These are phyloP conservation scores for Brachyptera putata DNA, from an alignment of 2,888 invertebrate species.

Conservation along the genomic window DNA sequence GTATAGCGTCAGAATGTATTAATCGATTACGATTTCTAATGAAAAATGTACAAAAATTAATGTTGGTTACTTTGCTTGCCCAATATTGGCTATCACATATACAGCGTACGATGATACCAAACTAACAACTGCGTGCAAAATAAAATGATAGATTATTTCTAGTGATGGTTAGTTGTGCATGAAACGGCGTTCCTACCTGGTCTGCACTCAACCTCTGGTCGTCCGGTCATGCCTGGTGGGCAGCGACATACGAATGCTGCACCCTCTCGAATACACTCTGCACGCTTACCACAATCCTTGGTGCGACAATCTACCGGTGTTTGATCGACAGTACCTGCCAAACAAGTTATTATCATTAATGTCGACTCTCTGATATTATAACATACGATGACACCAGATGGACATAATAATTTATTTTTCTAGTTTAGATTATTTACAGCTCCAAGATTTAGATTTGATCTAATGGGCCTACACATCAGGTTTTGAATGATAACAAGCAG, in stretches of 20 bases:
- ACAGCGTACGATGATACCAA: slow-evolving; percentile 1
- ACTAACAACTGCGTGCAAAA: not conserved
- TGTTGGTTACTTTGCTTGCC: slow-evolving; percentile 20
- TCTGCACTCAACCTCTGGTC: slow-evolving; percentile 67
- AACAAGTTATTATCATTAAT: not conserved
- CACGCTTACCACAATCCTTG: slow-evolving; percentile 77
- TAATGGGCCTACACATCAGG: no score
- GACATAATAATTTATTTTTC: no score
- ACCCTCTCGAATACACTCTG: slow-evolving; percentile 81
- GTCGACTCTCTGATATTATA: no score
- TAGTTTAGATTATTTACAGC: no score
- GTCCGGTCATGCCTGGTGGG: slow-evolving; percentile 68
- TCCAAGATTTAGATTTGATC: no score
- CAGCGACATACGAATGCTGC: slow-evolving; percentile 80
- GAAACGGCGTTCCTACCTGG: slow-evolving; percentile 50
- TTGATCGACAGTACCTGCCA: slow-evolving; percentile 54
- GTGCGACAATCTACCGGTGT: slow-evolving; percentile 73
- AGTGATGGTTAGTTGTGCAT: slow-evolving; percentile 5
- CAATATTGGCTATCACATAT: not conserved
- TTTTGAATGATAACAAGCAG: no score
- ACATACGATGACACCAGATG: no score
- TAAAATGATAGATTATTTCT: not conserved
- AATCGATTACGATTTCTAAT: slow-evolving; percentile 23
- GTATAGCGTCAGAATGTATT: slow-evolving; percentile 13
- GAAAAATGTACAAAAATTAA: slow-evolving; percentile 27